Conservation (phyloP, 2,888 invertebrate genomes). For the Lysandra bellargus region DNA sequence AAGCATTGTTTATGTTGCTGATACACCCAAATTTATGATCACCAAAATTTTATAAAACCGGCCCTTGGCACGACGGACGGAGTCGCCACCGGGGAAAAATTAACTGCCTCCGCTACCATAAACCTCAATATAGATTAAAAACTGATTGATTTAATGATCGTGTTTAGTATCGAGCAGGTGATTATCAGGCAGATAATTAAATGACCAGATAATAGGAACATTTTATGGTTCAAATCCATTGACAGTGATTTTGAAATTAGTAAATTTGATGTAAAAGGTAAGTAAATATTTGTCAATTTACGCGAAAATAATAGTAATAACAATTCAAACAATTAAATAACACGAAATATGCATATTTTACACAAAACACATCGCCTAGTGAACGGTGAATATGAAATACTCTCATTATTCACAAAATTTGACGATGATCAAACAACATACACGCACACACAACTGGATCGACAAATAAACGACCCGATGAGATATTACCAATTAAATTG, state of each 20-base stretch:
- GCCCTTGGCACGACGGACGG: constrained; percentile 55
- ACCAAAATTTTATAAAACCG: constrained; percentile 66
- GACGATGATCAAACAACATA: constrained; percentile 17
- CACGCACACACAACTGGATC: constrained; percentile 47
- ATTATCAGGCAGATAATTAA: constrained; percentile 45
- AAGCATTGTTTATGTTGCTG: constrained; percentile 68
- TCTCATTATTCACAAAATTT: constrained; percentile 15
- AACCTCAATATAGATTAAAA: constrained; percentile 51
- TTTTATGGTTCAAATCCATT: background rate
- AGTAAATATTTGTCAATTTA: background rate
- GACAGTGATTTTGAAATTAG: background rate
- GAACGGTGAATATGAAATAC: constrained; percentile 17
- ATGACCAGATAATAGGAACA: constrained; percentile 35
- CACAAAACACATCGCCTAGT: constrained; percentile 5
- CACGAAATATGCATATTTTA: background rate
- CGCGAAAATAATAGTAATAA: constrained; percentile 34
- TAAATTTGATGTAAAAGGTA: background rate
- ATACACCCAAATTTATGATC: constrained; percentile 62
- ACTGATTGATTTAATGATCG: constrained; percentile 44
- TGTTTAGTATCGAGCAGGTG: constrained; percentile 29
- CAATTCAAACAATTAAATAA: background rate
- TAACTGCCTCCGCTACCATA: constrained; percentile 31
- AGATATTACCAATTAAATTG: constrained; percentile 64
- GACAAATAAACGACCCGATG: constrained; percentile 54
- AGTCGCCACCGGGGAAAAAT: constrained; percentile 52